These are phyloP conservation scores for Perdix hodgsoniae DNA, from an alignment of 2,797 vertebrate species.

Conservation along the genomic window DNA sequence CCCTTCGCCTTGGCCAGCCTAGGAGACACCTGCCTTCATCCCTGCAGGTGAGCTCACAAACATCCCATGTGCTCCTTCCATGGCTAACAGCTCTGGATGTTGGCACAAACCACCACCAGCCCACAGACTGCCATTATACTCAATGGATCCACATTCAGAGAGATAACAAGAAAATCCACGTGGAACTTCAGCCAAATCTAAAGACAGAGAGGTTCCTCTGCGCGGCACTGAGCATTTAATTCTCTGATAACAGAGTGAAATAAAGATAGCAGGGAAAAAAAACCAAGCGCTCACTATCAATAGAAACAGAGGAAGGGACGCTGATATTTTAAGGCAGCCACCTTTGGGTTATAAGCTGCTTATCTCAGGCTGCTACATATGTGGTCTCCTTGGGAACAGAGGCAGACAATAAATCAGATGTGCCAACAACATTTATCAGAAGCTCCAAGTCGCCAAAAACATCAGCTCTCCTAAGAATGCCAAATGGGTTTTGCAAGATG, in stretches of 20 bases:
- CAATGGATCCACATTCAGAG: background rate
- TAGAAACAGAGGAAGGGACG: background rate
- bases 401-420: conserved; percentile 66
- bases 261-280: background rate
- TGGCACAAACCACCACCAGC: background rate
- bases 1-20: background rate
- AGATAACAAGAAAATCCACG: no score
- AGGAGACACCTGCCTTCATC: background rate
- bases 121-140: background rate
- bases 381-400: conserved; percentile 75
- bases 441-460: conserved; percentile 42
- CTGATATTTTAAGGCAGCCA: conserved; percentile 37
- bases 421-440: conserved; percentile 54
- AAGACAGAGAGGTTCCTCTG: background rate
- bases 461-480: background rate
- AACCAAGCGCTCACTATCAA: background rate
- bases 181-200: background rate
- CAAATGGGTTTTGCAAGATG: background rate
- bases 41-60: background rate
- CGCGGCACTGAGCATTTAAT: background rate
- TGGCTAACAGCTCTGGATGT: background rate
- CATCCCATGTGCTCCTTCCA: no score
- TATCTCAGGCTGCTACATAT: conserved; percentile 22
- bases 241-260: background rate
- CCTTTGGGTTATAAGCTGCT: conserved; percentile 60